phyloP scores from a whole-genome alignment of 2,113 vertebrate species.

The Scomber colias region DNA sequence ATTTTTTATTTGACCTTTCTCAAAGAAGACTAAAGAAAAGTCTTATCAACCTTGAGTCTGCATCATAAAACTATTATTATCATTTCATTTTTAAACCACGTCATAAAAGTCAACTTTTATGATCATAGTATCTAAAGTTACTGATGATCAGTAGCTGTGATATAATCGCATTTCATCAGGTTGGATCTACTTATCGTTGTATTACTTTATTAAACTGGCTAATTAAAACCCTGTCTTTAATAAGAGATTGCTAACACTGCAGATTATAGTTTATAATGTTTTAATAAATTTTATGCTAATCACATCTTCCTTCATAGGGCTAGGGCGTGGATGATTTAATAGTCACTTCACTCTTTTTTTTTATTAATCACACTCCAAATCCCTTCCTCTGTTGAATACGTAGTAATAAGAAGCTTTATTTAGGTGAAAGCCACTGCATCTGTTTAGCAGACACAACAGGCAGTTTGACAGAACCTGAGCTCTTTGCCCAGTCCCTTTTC shows the following conservation, averaged over 20 bases:
- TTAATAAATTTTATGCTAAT: slow-evolving; percentile 55
- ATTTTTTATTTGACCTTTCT: background rate
- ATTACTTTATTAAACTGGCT: slow-evolving; percentile 39
- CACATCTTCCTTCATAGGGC: slow-evolving; percentile 23
- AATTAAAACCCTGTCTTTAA: slow-evolving; percentile 49
- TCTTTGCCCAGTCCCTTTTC: background rate
- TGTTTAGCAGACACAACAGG: slow-evolving; percentile 22
- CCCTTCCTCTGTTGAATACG: background rate
- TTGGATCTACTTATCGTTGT: background rate
- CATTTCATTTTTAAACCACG: background rate
- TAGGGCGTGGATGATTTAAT: slow-evolving; percentile 16
- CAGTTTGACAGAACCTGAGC: slow-evolving; percentile 35
- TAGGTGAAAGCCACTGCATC: background rate
- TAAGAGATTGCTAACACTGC: slow-evolving; percentile 25
- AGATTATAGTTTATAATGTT: slow-evolving; percentile 37
- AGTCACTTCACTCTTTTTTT: slow-evolving; percentile 19
- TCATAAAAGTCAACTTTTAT: background rate
- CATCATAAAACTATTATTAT: background rate
- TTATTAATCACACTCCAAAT: slow-evolving; percentile 10
- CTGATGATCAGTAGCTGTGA: background rate
- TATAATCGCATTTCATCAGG: background rate
- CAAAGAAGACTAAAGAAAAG: background rate
- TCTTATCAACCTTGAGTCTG: background rate
- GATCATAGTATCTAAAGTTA: background rate
- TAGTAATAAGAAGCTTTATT: background rate